phyloP scores from a whole-genome alignment of 2,113 vertebrate genomes.

The Lepisosteus osseus region DNA sequence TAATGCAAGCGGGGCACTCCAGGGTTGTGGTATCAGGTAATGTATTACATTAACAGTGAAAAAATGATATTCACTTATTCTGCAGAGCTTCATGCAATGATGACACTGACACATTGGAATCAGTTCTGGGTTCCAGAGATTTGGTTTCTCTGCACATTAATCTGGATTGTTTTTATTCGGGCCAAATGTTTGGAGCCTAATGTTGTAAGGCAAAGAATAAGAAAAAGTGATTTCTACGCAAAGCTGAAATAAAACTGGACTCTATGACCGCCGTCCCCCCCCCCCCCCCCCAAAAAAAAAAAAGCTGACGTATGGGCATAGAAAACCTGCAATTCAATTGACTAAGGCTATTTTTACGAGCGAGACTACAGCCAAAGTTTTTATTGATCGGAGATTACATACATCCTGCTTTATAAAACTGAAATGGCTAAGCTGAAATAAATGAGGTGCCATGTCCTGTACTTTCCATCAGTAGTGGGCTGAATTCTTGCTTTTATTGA shows the following conservation, averaged over 20 bases:
- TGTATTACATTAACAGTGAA: slow-evolving; percentile 32
- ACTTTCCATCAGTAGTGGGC: too few species aligned
- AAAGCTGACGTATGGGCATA: not conserved
- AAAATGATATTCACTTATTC: slow-evolving; percentile 20
- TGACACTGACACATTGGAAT: slow-evolving; percentile 11
- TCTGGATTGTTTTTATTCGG: slow-evolving; percentile 32
- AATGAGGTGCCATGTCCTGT: too few species aligned
- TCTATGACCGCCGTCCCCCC: slow-evolving; percentile 15
- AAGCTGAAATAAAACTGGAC: slow-evolving; percentile 15
- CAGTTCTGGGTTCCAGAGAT: slow-evolving; percentile 19
- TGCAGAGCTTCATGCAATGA: slow-evolving; percentile 29
- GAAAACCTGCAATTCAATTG: slow-evolving; percentile 47
- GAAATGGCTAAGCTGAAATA: too few species aligned
- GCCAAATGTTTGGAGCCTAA: slow-evolving; percentile 12
- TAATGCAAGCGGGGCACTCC: slow-evolving; percentile 23
- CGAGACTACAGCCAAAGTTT: not conserved
- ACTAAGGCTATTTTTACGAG: not conserved
- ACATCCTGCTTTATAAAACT: too few species aligned
- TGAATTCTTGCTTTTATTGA: too few species aligned
- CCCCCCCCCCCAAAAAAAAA: slow-evolving; percentile 5
- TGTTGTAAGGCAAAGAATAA: slow-evolving; percentile 6
- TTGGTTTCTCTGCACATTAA: slow-evolving; percentile 8
- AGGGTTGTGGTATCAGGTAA: slow-evolving; percentile 32
- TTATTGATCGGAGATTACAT: too few species aligned
- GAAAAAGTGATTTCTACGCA: slow-evolving; percentile 13